Base-by-base conservation (phyloP, 2,888 invertebrate species). In the Rhingia rostrata region DNA sequence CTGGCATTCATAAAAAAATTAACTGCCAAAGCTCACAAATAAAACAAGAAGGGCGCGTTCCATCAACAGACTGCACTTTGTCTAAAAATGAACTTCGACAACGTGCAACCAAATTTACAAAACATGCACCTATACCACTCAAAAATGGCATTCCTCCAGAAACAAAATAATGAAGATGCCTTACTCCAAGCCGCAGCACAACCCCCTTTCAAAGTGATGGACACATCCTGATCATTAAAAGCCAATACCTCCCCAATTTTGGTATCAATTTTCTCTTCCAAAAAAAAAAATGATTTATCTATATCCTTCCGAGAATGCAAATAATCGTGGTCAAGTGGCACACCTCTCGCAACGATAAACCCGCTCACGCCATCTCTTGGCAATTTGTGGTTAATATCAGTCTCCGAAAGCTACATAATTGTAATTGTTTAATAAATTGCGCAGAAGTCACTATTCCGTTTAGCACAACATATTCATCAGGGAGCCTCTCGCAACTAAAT, bases 351-450 rank as follows among this genome's bases (percentile, higher is more conserved):
- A 22, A 10, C 32, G 2, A 35, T 0, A 14, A 7, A 10, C 32
- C 39, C 6, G 6, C 67, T 14, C 10, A 67, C 61, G 53, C 72
- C 66, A 72, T 51, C 32, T 41, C 30, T 41, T 32, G 14, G 12
- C 64, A 79, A 74, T 84, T 74, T 84, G 84, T 45, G 84, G 84
- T 84, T 7, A 39, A 74, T 63, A 73, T 72, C 70, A 37, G 53
- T 56, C 35, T 47, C 54, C 41, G 53, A 64, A 64, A 58, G 53
- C 22, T 2, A 1, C 22, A 22, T 47, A 70, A 53, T 47, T 47
- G 60, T 49, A 64, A 79, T 79, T 80, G 74, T 56, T 73, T 67
- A 75, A 84, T 70, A 80, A 80, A 80, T 80, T 80, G 66, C 37
- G 14, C 41, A 37, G 14, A 47, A n/a, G 49, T 39, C 56, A 75